phyloP scores from a whole-genome alignment of 1,140 invertebrate species.

The Glomeris maerens region DNA sequence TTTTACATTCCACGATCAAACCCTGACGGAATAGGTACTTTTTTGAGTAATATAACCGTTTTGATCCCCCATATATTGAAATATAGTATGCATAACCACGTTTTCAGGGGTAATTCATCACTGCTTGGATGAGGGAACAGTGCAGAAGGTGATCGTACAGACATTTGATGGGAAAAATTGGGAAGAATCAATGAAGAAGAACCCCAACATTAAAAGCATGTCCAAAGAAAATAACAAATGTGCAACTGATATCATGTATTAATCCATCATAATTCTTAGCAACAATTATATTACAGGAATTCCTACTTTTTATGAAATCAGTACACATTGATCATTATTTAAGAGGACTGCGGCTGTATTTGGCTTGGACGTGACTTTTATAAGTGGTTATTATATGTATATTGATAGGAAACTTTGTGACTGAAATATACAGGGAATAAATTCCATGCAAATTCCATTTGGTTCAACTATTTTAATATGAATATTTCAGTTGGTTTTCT shows the following conservation, averaged over 20 bases:
- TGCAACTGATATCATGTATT: constrained; percentile 1
- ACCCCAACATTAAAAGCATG: constrained; percentile 12
- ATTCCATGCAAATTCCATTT: not conserved
- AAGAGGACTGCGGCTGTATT: not conserved
- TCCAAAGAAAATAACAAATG: not conserved
- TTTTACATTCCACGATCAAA: constrained; percentile 40
- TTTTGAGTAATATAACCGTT: constrained; percentile 3
- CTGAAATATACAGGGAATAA: not conserved
- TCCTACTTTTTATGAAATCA: not conserved
- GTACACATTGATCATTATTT: not conserved
- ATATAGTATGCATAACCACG: not conserved
- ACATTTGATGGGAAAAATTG: constrained; percentile 37
- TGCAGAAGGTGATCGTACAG: constrained; percentile 25
- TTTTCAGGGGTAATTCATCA: constrained; percentile 33
- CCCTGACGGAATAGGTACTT: constrained; percentile 35
- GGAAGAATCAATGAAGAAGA: constrained; percentile 30
- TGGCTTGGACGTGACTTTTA: not conserved
- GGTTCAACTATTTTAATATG: too few species aligned
- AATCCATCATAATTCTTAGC: not conserved
- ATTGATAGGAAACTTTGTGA: not conserved
- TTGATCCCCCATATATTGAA: not conserved
- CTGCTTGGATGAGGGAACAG: constrained; percentile 34
- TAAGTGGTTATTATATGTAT: too few species aligned
- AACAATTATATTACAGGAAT: not conserved
- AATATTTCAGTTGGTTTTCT: too few species aligned